Evolutionary conservation across 92 coral and sea anemone genomes (phyloP), one percentile per base, ranked within the genome.

Genomic region (Phenganax marumi): DNA sequence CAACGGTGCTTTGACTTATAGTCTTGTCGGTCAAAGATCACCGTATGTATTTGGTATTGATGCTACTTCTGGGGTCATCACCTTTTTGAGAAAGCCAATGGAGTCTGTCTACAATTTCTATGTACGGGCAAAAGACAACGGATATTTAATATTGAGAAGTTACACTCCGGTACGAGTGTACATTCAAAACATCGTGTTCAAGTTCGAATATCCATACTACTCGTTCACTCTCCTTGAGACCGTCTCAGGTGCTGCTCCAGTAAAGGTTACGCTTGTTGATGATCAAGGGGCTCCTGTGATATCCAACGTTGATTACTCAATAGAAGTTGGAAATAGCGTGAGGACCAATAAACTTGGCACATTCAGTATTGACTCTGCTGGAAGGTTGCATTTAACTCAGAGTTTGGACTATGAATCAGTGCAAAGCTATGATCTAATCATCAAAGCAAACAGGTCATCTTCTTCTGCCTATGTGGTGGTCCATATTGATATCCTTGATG

Each of bases 11-110:
- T 83, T 95, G 85, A 87, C 90, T 17, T 95, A 92, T 79, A 86
- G 83, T 78, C 88, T 95, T 26, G 88, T 95, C 64, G 98, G 98
- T 64, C 98, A 95, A 86, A 93, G 87, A 81, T 92, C 98, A 68
- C 98, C 98, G 10, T 97, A 93, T 48, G 90, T 95, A 50, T 95
- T 95, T 85, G 82, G 90, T 19, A 84, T 95, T 56, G 91, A 89
- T 70, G 55, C 84, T 21, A 55, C 70, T 73, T 85, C 95, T 13
- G 97, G 98, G 52, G 64, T 86, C 69, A 88, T 95, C 12, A 80
- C 83, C 22, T 89, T 90, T 11, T 86, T 90, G 23, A 88, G 92
- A 47, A 78, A 79, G 80, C 98, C 98, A 43, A 91, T 88, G 81
- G 96, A 87, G 66, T 85, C 91, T 50, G 78, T 86, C 0, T 95